phyloP scores from a whole-genome alignment of 1,140 invertebrate genomes.

The Lasaia peninsularis region DNA sequence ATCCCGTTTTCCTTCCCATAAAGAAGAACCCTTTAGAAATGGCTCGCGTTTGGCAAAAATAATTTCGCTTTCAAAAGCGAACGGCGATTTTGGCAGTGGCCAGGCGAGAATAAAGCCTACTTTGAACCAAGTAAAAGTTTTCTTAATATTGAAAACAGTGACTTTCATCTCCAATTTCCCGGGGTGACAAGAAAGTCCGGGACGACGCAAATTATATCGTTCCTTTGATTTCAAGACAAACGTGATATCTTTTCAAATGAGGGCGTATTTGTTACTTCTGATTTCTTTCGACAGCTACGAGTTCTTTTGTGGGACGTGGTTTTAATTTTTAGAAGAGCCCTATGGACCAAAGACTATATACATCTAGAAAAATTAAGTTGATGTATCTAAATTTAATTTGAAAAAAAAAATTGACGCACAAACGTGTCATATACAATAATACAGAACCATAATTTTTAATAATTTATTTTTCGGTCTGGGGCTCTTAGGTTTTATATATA shows the following conservation, averaged over 20 bases:
- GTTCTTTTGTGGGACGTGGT: neutral
- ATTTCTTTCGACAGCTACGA: neutral
- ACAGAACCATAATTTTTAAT: no score
- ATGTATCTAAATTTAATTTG: no score
- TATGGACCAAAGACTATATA: slow-evolving; percentile 5
- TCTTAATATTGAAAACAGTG: slow-evolving; percentile 71
- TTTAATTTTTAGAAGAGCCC: neutral
- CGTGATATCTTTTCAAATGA: slow-evolving; percentile 54
- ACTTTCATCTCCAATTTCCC: slow-evolving; percentile 62
- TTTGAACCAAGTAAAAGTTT: slow-evolving; percentile 72
- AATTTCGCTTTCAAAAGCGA: slow-evolving; percentile 65
- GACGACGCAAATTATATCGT: slow-evolving; percentile 51
- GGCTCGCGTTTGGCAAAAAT: slow-evolving; percentile 61
- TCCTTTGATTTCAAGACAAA: slow-evolving; percentile 62
- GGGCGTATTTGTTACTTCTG: neutral
- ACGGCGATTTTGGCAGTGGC: slow-evolving; percentile 42
- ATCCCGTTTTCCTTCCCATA: slow-evolving; percentile 54
- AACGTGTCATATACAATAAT: no score
- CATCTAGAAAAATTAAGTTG: no score
- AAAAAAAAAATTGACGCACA: no score
- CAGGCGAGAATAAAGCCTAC: slow-evolving; percentile 64
- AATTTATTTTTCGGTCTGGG: no score
- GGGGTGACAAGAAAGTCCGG: slow-evolving; percentile 34
- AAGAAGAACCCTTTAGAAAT: slow-evolving; percentile 65
- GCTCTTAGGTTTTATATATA: no score